Evolutionary conservation across 2,888 invertebrate genomes (phyloP), one percentile per base, ranked within the genome.

Genomic region (Pollenia labialis): DNA sequence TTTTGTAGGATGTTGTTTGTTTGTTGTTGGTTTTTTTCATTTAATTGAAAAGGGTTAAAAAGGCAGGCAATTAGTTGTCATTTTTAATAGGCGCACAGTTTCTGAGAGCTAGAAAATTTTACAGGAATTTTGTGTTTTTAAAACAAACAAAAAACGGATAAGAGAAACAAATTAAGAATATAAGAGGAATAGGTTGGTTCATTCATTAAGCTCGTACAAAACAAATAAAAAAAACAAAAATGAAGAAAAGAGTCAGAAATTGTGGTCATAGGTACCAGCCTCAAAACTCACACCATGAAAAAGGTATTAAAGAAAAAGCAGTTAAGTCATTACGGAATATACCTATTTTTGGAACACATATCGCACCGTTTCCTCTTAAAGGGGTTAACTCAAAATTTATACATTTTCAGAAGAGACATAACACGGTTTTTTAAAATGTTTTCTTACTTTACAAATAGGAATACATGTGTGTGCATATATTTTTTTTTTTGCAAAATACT

Each of bases 21-120:
- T 14, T 11, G 23, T 44, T 54, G 42, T 14, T 40, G 32, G 8
- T 46, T 60, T 69, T 46, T 60, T 69, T 7, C 42, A 54, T 71
- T 77, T 58, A 56, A 68, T 75, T 80, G 74, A 80, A 85, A 83
- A 85, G 84, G 84, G 84, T 85, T 85, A 80, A 85, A 54, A 85
- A 80, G 74, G 42, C 85, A 87, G 83, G 86, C 88, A 88, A 88
- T 88, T 88, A 88, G 87, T 88, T 88, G 88, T 85, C 85, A 79
- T 87, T 88, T 88, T 85, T 84, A 88, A 84, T 86, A 88, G 88
- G 88, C 88, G 82, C 88, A 44, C 88, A 88, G 88, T 84, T 85
- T 75, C 72, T 56, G 50, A 62, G 48, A 83, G 80, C 85, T 76
- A 81, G 81, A 86, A 48, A 80, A 56, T 76, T 79, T 76, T 50